Evolutionary conservation across 1,140 invertebrate genomes (phyloP).

Genomic region (Heliconius eleuchia): DNA sequence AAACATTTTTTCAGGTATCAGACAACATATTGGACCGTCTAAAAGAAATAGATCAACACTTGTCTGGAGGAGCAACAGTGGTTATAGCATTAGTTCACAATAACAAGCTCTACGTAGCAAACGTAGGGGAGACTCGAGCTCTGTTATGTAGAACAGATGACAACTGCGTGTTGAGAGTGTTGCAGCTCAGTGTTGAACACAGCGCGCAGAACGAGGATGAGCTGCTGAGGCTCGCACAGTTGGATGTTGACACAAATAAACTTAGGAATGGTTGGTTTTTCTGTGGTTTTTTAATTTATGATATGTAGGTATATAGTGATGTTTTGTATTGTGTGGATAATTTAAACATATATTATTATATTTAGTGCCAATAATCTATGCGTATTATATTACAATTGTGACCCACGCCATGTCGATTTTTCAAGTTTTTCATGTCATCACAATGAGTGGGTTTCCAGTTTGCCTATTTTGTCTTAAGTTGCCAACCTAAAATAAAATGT

Average conservation of each 20-base stretch:
- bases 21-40: constrained; percentile 84
- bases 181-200: constrained; percentile 92
- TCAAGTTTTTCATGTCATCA: too few species aligned
- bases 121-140: constrained; percentile 90
- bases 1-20: constrained; percentile 61
- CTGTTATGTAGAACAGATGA: constrained; percentile 91
- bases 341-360: too few species aligned
- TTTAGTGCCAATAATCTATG: too few species aligned
- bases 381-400: too few species aligned
- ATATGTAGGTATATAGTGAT: too few species aligned
- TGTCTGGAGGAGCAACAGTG: constrained; percentile 89
- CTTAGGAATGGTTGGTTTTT: constrained; percentile 82
- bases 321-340: too few species aligned
- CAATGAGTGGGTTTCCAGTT: too few species aligned
- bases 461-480: too few species aligned
- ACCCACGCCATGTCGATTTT: too few species aligned
- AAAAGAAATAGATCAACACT: constrained; percentile 84
- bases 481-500: too few species aligned
- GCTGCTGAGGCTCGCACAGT: constrained; percentile 86
- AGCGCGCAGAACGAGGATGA: constrained; percentile 93
- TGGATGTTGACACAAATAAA: constrained; percentile 86
- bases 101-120: constrained; percentile 90
- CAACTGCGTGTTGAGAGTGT: constrained; percentile 90
- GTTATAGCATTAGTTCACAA: constrained; percentile 89
- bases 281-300: constrained; percentile 1